Conservation (phyloP, 2,113 vertebrate genomes). For the Crotalus helleri region DNA sequence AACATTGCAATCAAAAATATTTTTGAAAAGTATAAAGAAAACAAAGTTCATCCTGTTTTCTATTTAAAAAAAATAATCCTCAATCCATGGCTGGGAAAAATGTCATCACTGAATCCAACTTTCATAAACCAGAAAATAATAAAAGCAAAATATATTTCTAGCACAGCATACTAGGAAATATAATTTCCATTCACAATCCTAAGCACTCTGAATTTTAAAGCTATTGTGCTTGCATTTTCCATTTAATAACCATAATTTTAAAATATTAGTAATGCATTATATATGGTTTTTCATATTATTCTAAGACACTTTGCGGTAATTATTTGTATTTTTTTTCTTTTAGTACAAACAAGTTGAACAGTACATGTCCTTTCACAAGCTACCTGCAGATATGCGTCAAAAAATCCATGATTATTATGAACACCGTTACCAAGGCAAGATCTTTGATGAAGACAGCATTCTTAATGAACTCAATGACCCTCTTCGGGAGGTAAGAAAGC, state of each 20-base stretch:
- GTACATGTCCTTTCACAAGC: constrained; percentile 99
- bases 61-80: not conserved
- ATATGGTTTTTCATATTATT: not conserved
- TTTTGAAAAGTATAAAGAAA: not conserved
- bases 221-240: not conserved
- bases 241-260: not conserved
- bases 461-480: constrained; percentile 97
- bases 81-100: not conserved
- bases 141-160: not conserved
- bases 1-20: not conserved
- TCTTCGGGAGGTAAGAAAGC: constrained; percentile 88
- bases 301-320: fast-evolving
- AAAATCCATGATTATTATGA: constrained; percentile 99
- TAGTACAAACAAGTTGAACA: constrained; percentile 99
- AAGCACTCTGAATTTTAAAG: not conserved
- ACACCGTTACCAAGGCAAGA: constrained; percentile 98
- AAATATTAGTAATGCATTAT: not conserved
- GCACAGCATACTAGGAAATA: not conserved
- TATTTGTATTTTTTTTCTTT: constrained; percentile 44
- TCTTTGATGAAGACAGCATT: constrained; percentile 98
- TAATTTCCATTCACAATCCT: not conserved
- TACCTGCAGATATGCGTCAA: constrained; percentile 97
- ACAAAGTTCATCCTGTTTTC: not conserved
- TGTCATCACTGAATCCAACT: not conserved
- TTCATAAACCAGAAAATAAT: not conserved